Conservation (phyloP, 2,888 invertebrate genomes). For the Camptogramma bilineatum region DNA sequence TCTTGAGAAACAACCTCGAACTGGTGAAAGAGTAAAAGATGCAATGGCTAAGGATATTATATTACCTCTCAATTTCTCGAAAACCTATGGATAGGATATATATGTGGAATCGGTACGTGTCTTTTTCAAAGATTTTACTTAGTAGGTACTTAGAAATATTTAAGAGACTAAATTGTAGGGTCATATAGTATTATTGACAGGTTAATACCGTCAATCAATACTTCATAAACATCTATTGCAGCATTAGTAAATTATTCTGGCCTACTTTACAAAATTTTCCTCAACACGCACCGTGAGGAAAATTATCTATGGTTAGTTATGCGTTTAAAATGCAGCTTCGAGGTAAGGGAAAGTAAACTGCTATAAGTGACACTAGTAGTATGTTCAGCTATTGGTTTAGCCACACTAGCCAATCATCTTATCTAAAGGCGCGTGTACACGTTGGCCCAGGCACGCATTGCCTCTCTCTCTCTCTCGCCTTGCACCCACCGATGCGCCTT, state of each 20-base stretch:
- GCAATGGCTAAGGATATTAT: no score
- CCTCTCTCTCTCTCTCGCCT: no score
- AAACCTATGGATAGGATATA: no score
- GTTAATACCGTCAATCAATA: slow-evolving; percentile 9
- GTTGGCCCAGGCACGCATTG: no score
- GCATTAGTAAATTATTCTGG: slow-evolving; percentile 23
- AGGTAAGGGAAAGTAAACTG: slow-evolving; percentile 15
- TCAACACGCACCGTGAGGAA: slow-evolving; percentile 27
- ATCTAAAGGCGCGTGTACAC: no score
- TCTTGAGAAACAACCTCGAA: no score
- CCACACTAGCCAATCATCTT: no score
- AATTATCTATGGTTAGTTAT: slow-evolving; percentile 22
- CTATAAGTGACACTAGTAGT: not conserved
- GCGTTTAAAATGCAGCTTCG: slow-evolving; percentile 5
- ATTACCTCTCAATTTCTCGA: no score
- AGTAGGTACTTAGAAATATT: not conserved
- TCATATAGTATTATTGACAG: not conserved
- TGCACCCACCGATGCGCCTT: no score
- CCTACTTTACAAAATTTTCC: slow-evolving; percentile 30
- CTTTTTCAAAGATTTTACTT: not conserved
- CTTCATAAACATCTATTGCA: slow-evolving; percentile 18
- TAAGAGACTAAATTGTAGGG: not conserved
- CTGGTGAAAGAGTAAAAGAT: no score
- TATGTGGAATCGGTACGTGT: no score
- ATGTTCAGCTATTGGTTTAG: no score